Percentiles rank a stretch among this genome's conserved stretches.
Conservation (phyloP, 2,797 vertebrate genomes). For the Fundulus diaphanus region DNA sequence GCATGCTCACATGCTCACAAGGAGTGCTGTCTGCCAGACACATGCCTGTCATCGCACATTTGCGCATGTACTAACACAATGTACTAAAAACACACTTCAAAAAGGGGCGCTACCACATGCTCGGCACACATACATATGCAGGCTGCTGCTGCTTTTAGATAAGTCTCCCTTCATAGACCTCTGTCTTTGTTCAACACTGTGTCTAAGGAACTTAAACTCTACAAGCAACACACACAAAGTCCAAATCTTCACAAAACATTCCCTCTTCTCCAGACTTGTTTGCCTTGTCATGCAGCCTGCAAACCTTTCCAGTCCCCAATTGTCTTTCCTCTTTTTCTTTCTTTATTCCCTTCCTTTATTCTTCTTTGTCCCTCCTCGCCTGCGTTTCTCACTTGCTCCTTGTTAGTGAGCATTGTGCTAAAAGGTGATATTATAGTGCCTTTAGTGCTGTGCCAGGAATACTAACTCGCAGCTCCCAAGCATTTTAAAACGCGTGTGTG, state of each 20-base stretch:
- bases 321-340: slow-evolving; percentile 14
- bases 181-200: slow-evolving; percentile 65
- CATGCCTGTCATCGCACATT: slow-evolving; percentile 11
- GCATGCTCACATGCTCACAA: slow-evolving; percentile 7
- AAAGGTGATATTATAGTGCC: slow-evolving; percentile 73
- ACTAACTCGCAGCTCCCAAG: slow-evolving; percentile 64
- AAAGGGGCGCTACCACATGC: slow-evolving; percentile 14
- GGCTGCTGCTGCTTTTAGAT: slow-evolving; percentile 73
- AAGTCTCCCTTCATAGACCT: slow-evolving; percentile 69
- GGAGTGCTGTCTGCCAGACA: slow-evolving; percentile 9
- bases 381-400: slow-evolving; percentile 30
- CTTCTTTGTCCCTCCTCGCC: slow-evolving; percentile 2
- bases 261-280: slow-evolving; percentile 29
- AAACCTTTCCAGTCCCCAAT: slow-evolving; percentile 27
- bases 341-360: slow-evolving; percentile 6
- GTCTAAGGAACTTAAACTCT: slow-evolving; percentile 66
- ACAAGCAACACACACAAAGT: slow-evolving; percentile 34
- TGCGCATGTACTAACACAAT: slow-evolving; percentile 10
- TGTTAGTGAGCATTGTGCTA: slow-evolving; percentile 64
- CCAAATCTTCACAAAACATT: slow-evolving; percentile 53
- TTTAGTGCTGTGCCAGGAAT: slow-evolving; percentile 74
- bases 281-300: slow-evolving; percentile 2
- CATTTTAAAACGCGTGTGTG: slow-evolving; percentile 65
- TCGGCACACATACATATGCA: slow-evolving; percentile 24
- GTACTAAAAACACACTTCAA: slow-evolving; percentile 3